phyloP scores from a whole-genome alignment of 2,888 invertebrate species.

The Pseudoips prasinana region DNA sequence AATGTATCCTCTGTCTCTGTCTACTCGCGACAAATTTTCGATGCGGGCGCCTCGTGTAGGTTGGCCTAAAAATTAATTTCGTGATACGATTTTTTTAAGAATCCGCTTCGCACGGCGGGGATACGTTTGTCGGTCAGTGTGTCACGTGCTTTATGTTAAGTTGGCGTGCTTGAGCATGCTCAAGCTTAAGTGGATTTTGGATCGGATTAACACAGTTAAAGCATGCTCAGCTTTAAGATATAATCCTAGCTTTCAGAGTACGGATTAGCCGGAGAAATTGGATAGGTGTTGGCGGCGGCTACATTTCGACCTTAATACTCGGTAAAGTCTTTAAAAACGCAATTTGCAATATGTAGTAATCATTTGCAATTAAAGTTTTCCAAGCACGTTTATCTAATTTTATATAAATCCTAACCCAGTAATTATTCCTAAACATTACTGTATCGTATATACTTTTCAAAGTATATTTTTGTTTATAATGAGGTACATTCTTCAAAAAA shows the following conservation, averaged over 20 bases:
- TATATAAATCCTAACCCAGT: too few species aligned
- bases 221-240: conserved; percentile 3
- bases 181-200: not conserved
- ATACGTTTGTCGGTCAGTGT: conserved; percentile 55
- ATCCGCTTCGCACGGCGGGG: conserved; percentile 44
- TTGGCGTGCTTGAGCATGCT: conserved; percentile 8
- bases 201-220: conserved; percentile 13
- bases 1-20: conserved; percentile 56
- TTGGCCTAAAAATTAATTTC: conserved; percentile 75
- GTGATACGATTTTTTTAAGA: conserved; percentile 71
- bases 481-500: too few species aligned
- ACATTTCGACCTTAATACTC: not conserved
- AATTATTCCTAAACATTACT: too few species aligned
- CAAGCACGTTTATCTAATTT: too few species aligned
- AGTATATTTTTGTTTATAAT: too few species aligned
- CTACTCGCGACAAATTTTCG: conserved; percentile 76
- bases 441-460: too few species aligned
- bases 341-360: not conserved
- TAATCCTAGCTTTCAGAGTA: conserved; percentile 3
- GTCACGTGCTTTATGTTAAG: conserved; percentile 47
- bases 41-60: conserved; percentile 77
- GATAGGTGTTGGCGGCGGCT: not conserved
- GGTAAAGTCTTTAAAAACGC: not conserved
- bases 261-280: conserved; percentile 3
- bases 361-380: too few species aligned